phyloP scores from a whole-genome alignment of 2,888 invertebrate species.

The Leucoma salicis region DNA sequence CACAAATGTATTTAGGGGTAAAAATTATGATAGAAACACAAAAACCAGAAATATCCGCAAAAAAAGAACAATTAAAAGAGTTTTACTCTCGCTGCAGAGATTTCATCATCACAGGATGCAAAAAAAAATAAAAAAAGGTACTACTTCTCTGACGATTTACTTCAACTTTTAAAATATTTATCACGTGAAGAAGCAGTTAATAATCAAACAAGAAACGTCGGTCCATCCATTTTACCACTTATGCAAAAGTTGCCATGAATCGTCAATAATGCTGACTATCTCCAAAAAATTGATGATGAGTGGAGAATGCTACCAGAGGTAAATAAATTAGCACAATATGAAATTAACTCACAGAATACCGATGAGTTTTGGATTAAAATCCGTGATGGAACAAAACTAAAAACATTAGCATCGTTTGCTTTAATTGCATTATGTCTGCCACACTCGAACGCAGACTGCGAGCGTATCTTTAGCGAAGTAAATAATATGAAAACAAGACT shows the following conservation, averaged over 20 bases:
- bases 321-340: not conserved
- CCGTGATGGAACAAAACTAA: not conserved
- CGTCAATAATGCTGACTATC: not conserved
- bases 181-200: too few relatives aligned
- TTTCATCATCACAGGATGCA: too few relatives aligned
- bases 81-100: too few relatives aligned
- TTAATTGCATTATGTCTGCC: too few relatives aligned
- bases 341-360: not conserved
- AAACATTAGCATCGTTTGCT: too few relatives aligned
- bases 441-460: too few relatives aligned
- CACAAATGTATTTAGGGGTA: slow-evolving; percentile 9
- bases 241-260: not conserved
- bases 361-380: not conserved
- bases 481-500: too few relatives aligned
- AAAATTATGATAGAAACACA: slow-evolving; percentile 6
- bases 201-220: not conserved
- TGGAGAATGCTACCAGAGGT: not conserved
- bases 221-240: not conserved
- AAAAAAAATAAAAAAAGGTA: too few relatives aligned
- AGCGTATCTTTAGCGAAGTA: too few relatives aligned
- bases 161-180: too few relatives aligned
- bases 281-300: not conserved
- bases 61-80: too few relatives aligned
- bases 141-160: too few relatives aligned
- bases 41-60: slow-evolving; percentile 9